Conservation (phyloP, 2,888 invertebrate genomes). For the Sinopyrophorus schimmeli region DNA sequence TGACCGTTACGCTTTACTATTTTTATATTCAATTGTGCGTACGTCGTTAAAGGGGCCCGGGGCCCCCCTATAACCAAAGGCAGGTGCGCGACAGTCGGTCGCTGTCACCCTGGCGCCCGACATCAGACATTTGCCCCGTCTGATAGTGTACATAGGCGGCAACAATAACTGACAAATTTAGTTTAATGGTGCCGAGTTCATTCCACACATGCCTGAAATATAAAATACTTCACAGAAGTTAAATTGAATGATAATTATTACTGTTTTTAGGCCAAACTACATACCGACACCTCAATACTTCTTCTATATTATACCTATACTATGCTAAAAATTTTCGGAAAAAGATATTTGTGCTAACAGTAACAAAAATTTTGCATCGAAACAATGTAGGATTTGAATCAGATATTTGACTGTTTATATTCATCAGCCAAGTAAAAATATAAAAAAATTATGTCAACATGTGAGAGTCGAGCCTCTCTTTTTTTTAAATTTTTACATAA, state of each 20-base stretch:
- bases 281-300: not conserved
- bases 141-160: conserved; percentile 33
- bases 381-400: too few species aligned
- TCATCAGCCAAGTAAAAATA: too few species aligned
- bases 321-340: too few species aligned
- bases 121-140: conserved; percentile 34
- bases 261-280: not conserved
- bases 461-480: too few species aligned
- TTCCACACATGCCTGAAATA: conserved; percentile 5
- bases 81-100: conserved; percentile 26
- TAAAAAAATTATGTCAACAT: too few species aligned
- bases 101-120: conserved; percentile 34
- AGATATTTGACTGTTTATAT: too few species aligned
- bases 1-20: conserved; percentile 7
- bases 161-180: conserved; percentile 25
- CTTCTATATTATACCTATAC: too few species aligned
- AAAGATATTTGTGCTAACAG: too few species aligned
- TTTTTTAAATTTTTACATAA: too few species aligned
- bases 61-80: conserved; percentile 12
- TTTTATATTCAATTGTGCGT: conserved; percentile 1
- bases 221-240: not conserved
- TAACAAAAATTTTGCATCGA: too few species aligned
- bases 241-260: too few species aligned
- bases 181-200: conserved; percentile 13
- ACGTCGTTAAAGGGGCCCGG: not conserved